Percentiles rank a stretch among this genome's conserved stretches.
Conservation (phyloP, 1,140 invertebrate genomes). For the Drosophila paulistorum region DNA sequence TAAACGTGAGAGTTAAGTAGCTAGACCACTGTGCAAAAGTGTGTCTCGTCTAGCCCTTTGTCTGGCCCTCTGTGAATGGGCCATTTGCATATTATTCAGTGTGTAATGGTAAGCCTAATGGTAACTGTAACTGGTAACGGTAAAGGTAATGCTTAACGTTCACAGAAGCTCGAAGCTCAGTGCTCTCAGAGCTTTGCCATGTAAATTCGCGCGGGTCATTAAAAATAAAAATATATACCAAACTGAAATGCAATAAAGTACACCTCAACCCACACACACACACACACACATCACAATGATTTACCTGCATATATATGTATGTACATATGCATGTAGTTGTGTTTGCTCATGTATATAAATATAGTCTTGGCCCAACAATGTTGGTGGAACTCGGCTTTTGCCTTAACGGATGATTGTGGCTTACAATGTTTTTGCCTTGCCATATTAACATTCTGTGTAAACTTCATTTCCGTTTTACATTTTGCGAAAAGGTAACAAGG, state of each 20-base stretch:
- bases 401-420: neutral
- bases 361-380: slow-evolving; percentile 5
- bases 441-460: slow-evolving; percentile 9
- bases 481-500: neutral
- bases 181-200: slow-evolving; percentile 47
- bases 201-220: slow-evolving; percentile 60
- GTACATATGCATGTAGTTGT: too few species aligned
- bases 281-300: neutral
- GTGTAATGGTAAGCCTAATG: slow-evolving; percentile 12
- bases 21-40: slow-evolving; percentile 1
- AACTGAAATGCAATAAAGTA: slow-evolving; percentile 1
- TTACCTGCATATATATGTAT: too few species aligned
- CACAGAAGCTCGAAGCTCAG: slow-evolving; percentile 17
- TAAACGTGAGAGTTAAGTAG: neutral
- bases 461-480: slow-evolving; percentile 10
- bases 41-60: slow-evolving; percentile 1
- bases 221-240: slow-evolving; percentile 29
- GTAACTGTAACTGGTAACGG: slow-evolving; percentile 23
- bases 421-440: neutral
- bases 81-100: slow-evolving; percentile 13
- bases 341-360: neutral
- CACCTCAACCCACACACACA: neutral
- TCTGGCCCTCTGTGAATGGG: slow-evolving; percentile 6
- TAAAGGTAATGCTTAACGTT: slow-evolving; percentile 20
- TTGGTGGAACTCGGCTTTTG: neutral